These are phyloP conservation scores for Polymixis flavicincta DNA, from an alignment of 2,888 invertebrate species.

Conservation along the genomic window DNA sequence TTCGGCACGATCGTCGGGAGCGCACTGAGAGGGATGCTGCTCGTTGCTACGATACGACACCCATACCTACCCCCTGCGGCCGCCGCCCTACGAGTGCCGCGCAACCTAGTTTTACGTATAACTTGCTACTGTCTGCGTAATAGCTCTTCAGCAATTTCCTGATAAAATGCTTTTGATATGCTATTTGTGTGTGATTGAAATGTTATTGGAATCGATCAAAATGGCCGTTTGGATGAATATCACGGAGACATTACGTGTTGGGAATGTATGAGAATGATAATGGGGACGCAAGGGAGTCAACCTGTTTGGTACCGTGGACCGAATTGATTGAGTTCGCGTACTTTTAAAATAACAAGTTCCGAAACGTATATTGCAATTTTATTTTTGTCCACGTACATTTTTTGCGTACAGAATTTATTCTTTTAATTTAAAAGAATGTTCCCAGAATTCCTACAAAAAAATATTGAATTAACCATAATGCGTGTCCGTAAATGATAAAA, in stretches of 20 bases:
- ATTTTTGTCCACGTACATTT: background rate
- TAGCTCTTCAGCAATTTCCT: slow-evolving; percentile 88
- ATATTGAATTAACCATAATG: background rate
- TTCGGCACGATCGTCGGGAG: slow-evolving; percentile 76
- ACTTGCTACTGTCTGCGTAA: slow-evolving; percentile 85
- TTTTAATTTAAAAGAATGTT: background rate
- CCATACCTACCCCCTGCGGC: slow-evolving; percentile 82
- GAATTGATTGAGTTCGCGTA: slow-evolving; percentile 23
- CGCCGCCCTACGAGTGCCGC: slow-evolving; percentile 85
- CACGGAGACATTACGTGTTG: slow-evolving; percentile 33
- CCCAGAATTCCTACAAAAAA: background rate
- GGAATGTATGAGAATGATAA: slow-evolving; percentile 34
- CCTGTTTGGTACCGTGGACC: slow-evolving; percentile 19
- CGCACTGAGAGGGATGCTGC: slow-evolving; percentile 89
- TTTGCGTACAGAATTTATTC: background rate
- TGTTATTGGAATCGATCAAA: slow-evolving; percentile 61
- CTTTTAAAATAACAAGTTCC: background rate
- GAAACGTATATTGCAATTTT: background rate
- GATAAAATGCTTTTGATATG: slow-evolving; percentile 84
- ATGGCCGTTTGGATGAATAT: slow-evolving; percentile 47
- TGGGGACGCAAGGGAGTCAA: slow-evolving; percentile 23
- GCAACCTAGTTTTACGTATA: slow-evolving; percentile 89
- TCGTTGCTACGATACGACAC: slow-evolving; percentile 88
- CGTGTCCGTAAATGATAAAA: background rate
- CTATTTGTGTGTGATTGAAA: slow-evolving; percentile 74